Conservation (phyloP, 1,140 invertebrate genomes). For the Drosophila nigrodunni region DNA sequence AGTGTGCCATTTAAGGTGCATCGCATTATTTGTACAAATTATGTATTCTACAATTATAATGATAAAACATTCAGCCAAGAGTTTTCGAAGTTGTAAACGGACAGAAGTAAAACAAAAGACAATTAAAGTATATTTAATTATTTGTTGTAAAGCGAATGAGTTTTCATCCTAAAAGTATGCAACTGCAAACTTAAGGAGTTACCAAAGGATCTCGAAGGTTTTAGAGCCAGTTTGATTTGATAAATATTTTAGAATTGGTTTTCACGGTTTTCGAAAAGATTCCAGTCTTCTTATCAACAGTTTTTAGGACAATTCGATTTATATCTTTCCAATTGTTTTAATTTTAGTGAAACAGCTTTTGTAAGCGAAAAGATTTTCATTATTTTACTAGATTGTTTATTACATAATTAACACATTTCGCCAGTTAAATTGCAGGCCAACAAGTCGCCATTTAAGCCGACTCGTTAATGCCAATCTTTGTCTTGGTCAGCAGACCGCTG, state of each 20-base stretch:
- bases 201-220: no score
- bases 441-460: slow-evolving; percentile 44
- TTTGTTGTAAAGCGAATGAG: background rate
- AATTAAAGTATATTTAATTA: slow-evolving; percentile 40
- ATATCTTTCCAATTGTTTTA: no score
- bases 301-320: no score
- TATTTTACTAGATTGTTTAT: slow-evolving; percentile 79
- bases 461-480: slow-evolving; percentile 66
- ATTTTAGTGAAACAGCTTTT: background rate
- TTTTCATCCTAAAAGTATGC: no score
- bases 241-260: no score
- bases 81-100: slow-evolving; percentile 32
- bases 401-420: slow-evolving; percentile 80
- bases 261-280: no score
- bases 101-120: background rate
- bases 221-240: no score
- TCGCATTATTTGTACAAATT: slow-evolving; percentile 60
- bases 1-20: slow-evolving; percentile 4
- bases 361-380: slow-evolving; percentile 26
- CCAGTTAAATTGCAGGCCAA: slow-evolving; percentile 48
- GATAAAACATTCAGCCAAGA: slow-evolving; percentile 28
- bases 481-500: slow-evolving; percentile 85
- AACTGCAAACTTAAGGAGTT: no score
- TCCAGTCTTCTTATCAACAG: no score
- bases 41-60: slow-evolving; percentile 44